Base-by-base conservation (phyloP, 2,888 invertebrate species). In the Drosophila falleni region DNA sequence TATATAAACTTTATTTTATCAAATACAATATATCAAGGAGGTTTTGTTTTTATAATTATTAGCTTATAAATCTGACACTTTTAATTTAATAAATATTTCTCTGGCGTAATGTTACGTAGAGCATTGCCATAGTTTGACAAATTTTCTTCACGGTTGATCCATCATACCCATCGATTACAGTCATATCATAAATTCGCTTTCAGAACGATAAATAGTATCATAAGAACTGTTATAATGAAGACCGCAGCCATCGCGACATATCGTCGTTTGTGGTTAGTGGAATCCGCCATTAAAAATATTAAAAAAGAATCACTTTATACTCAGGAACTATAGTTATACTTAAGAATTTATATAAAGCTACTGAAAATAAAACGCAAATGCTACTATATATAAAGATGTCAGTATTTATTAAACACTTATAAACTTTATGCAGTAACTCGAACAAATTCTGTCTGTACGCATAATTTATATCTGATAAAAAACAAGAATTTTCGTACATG, bases 321-420 rank as follows among this genome's bases (percentile, higher is more conserved):
- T 31, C 16, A 16, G 33, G 3, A 19, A 31, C 5, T 13, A 5
- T 5, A n/a, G n/a, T 6, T 2, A 37, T n/a, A 37, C n/a, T 37
- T 2, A n/a, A 37, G n/a, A 37, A n/a, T 37, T 37, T n/a, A n/a
- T n/a, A 6, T n/a, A 37, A n/a, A 37, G n/a, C n/a, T 8, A 44
- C 8, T 44, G 8, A 15, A 23, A 55, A 33, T 44, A 5, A 33
- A n/a, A 33, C 0, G 33, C 44, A 55, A 44, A 55, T 44, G 44
- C 55, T 56, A 56, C 33, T 56, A 33, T 11, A 23, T 35, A 35
- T n/a, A 29, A 26, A 9, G n/a, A 11, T 35, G 6, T 13, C 6
- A 37, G n/a, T n/a, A 37, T 37, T 37, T n/a, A 13, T 37, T 37
- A 37, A 49, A 31, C 10, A 35, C 19, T 35, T 50, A 13, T 35